A percentile compares a stretch with the other conserved stretches of the same genome.
Conservation (phyloP, 2,888 invertebrate genomes). For the Parnassius smintheus region DNA sequence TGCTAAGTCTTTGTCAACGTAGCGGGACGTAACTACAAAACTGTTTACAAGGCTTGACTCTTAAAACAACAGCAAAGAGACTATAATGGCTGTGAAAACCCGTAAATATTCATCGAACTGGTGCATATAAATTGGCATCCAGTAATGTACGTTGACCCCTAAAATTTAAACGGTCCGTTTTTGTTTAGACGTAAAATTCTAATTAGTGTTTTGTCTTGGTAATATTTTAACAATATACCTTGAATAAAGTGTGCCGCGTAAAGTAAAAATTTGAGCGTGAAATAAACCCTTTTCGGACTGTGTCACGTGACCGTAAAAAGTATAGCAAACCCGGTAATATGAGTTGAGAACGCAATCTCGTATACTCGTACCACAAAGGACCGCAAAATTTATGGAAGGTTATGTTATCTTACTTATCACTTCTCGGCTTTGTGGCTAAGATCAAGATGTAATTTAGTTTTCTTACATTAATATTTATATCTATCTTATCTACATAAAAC, state of each 20-base stretch:
- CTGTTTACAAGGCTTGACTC: neutral
- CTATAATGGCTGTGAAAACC: constrained; percentile 6
- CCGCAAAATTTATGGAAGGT: too few relatives aligned
- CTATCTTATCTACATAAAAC: too few relatives aligned
- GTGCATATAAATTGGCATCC: constrained; percentile 64
- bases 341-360: too few relatives aligned
- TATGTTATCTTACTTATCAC: too few relatives aligned
- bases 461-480: too few relatives aligned
- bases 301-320: constrained; percentile 34
- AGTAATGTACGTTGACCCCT: constrained; percentile 59
- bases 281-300: constrained; percentile 29
- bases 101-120: constrained; percentile 44
- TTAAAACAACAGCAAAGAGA: constrained; percentile 16
- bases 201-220: constrained; percentile 49
- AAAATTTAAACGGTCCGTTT: constrained; percentile 54
- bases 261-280: constrained; percentile 37
- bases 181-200: constrained; percentile 51
- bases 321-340: constrained; percentile 31
- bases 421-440: too few relatives aligned
- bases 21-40: constrained; percentile 1
- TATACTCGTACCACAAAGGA: too few relatives aligned
- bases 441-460: too few relatives aligned
- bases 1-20: constrained; percentile 33
- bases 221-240: constrained; percentile 13
- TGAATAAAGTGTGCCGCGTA: constrained; percentile 26